phyloP scores from a whole-genome alignment of 2,113 vertebrate genomes.

The Dendropsophus ebraccatus region DNA sequence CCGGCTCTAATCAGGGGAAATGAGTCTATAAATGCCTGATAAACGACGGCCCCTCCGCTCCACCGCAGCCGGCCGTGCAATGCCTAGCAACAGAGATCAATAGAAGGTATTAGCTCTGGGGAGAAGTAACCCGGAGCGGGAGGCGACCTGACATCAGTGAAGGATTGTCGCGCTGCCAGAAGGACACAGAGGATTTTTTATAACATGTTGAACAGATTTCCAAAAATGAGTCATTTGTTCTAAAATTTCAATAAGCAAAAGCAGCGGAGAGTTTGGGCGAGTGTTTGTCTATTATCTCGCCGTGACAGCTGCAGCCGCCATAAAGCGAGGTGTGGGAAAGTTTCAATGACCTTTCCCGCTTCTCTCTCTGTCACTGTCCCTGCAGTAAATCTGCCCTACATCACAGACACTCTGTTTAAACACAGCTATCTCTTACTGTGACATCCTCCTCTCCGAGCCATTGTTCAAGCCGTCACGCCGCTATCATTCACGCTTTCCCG shows the following conservation, averaged over 20 bases:
- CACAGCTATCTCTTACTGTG: slow-evolving; percentile 46
- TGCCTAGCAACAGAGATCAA: slow-evolving; percentile 47
- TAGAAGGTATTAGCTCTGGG: slow-evolving; percentile 14
- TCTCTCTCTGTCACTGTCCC: slow-evolving; percentile 6
- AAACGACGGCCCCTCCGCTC: neutral
- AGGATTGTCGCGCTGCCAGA: slow-evolving; percentile 11
- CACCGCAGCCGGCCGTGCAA: neutral
- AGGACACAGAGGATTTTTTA: slow-evolving; percentile 15
- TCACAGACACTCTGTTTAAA: slow-evolving; percentile 44
- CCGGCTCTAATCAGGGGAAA: neutral
- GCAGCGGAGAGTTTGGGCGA: neutral
- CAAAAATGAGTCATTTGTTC: neutral
- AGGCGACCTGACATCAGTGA: slow-evolving; percentile 36
- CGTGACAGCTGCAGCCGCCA: slow-evolving; percentile 25
- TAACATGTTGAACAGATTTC: neutral
- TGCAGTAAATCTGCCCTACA: slow-evolving; percentile 17
- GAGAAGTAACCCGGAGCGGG: neutral
- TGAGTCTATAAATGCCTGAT: slow-evolving; percentile 19
- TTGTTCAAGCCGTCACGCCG: slow-evolving; percentile 25
- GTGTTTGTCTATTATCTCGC: slow-evolving; percentile 41
- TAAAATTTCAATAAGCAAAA: slow-evolving; percentile 10
- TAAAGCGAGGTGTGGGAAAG: slow-evolving; percentile 4
- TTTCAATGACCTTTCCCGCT: slow-evolving; percentile 26
- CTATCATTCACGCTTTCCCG: slow-evolving; percentile 13
- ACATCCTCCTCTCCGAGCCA: slow-evolving; percentile 19